Percentiles rank a stretch among this genome's conserved stretches.
phyloP scores from a whole-genome alignment of 2,797 vertebrate genomes.

The Sebastes glaucus region DNA sequence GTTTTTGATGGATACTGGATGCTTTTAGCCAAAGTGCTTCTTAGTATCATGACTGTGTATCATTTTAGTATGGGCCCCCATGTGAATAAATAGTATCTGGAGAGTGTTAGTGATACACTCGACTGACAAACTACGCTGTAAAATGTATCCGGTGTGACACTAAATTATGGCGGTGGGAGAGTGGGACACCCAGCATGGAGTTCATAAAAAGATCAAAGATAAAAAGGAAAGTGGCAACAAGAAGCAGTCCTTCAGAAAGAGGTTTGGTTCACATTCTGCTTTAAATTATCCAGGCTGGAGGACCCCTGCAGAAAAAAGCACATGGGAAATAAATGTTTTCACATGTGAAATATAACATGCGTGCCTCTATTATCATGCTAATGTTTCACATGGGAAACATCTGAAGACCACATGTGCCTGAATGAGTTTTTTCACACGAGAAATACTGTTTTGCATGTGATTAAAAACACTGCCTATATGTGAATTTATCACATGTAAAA shows the following conservation, averaged over 20 bases:
- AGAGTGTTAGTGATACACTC: neutral
- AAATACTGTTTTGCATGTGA: neutral
- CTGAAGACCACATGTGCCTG: neutral
- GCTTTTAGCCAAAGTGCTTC: slow-evolving; percentile 17
- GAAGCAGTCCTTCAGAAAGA: neutral
- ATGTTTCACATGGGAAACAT: neutral
- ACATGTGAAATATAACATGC: neutral
- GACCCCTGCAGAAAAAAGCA: neutral
- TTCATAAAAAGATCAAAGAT: slow-evolving; percentile 22
- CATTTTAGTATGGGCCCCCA: neutral
- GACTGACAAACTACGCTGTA: neutral
- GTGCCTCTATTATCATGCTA: neutral
- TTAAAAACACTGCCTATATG: neutral
- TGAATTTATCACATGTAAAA: neutral
- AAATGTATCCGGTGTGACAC: neutral
- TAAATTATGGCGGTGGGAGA: neutral
- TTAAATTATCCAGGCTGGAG: neutral
- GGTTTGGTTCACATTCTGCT: neutral
- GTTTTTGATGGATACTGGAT: neutral
- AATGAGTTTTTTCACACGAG: neutral
- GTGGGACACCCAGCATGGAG: neutral
- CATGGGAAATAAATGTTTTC: neutral
- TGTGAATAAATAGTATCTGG: neutral
- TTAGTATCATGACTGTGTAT: neutral
- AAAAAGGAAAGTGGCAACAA: slow-evolving; percentile 5